These are phyloP conservation scores for Auanema sp. DNA, from an alignment of 2,888 invertebrate genomes.

Conservation along the genomic window DNA sequence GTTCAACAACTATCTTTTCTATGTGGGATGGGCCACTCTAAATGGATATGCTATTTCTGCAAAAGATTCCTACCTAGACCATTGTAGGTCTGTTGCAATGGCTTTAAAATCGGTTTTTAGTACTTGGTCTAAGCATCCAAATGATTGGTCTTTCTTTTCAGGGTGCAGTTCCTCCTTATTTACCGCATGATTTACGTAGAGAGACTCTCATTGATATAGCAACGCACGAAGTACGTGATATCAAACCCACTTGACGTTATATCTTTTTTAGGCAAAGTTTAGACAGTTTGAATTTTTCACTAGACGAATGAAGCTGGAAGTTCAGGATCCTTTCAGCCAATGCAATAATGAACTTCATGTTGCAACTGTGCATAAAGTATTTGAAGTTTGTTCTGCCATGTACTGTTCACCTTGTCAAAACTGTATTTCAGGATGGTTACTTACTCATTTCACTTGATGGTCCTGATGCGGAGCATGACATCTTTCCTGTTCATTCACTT, in stretches of 20 bases:
- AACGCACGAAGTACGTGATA: slow-evolving; percentile 4
- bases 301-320: slow-evolving; percentile 92
- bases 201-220: not conserved
- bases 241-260: no score
- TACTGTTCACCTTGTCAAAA: not conserved
- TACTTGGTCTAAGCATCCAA: not conserved
- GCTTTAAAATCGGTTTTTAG: slow-evolving; percentile 13
- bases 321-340: slow-evolving; percentile 91
- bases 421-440: slow-evolving; percentile 74
- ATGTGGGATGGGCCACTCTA: slow-evolving; percentile 89
- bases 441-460: slow-evolving; percentile 96
- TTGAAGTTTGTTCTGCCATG: slow-evolving; percentile 44
- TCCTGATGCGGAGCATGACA: slow-evolving; percentile 71
- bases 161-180: slow-evolving; percentile 12
- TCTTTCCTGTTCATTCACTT: slow-evolving; percentile 93
- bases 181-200: not conserved
- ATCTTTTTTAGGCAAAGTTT: no score
- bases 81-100: slow-evolving; percentile 36
- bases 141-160: not conserved
- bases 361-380: slow-evolving; percentile 85
- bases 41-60: slow-evolving; percentile 87
- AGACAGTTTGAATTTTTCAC: slow-evolving; percentile 47
- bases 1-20: slow-evolving; percentile 97
- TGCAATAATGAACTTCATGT: slow-evolving; percentile 82
- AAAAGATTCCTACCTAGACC: slow-evolving; percentile 63